phyloP scores from a whole-genome alignment of 2,113 vertebrate species.

The Oreocharis arfaki region DNA sequence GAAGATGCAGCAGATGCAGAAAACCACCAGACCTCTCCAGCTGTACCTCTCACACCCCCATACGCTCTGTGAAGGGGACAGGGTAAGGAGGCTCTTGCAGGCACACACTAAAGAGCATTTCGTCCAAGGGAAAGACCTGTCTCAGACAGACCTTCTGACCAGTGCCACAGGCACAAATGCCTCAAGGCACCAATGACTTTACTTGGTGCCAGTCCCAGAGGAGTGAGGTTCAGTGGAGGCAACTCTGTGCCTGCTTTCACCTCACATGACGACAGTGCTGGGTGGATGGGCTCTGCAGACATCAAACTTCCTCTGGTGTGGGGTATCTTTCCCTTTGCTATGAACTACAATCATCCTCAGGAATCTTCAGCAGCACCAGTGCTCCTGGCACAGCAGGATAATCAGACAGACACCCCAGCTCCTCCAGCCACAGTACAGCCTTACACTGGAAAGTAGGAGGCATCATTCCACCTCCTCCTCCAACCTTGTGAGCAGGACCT shows the following conservation, averaged over 20 bases:
- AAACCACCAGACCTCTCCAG: background rate
- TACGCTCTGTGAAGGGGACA: background rate
- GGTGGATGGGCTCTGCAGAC: background rate
- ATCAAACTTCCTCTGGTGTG: background rate
- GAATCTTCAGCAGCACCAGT: background rate
- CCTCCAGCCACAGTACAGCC: background rate
- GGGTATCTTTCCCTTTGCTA: background rate
- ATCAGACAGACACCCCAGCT: background rate
- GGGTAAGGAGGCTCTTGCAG: background rate
- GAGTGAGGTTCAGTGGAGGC: background rate
- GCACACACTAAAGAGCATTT: background rate
- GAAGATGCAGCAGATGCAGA: background rate
- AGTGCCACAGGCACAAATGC: background rate
- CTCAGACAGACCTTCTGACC: background rate
- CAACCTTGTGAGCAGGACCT: background rate
- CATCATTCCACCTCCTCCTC: background rate
- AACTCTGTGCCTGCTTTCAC: background rate
- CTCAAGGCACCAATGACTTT: background rate
- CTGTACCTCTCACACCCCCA: background rate
- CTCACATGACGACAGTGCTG: fast-evolving
- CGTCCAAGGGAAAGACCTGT: background rate
- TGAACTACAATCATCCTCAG: background rate
- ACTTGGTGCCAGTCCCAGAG: background rate
- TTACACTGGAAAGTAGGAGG: background rate
- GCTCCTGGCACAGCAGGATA: background rate